Evolutionary conservation across 1,140 invertebrate species (phyloP).

Genomic region (Drosophila arizonae): DNA sequence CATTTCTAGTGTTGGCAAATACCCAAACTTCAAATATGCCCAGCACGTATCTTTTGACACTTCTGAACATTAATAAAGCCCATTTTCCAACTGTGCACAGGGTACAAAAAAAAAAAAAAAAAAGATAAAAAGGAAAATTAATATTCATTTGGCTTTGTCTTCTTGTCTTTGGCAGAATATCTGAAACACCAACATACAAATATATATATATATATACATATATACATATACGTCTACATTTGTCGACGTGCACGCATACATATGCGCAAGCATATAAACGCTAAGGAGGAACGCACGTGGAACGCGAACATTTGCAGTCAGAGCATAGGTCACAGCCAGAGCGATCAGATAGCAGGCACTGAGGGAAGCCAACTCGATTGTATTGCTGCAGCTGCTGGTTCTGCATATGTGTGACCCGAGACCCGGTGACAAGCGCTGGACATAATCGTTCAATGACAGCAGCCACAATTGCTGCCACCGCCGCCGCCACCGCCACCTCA

Average conservation of each 20-base stretch:
- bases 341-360: neutral
- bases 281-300: slow-evolving; percentile 22
- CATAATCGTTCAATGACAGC: slow-evolving; percentile 71
- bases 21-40: too few relatives aligned
- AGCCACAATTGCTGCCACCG: slow-evolving; percentile 43
- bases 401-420: slow-evolving; percentile 7
- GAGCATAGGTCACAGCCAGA: slow-evolving; percentile 6
- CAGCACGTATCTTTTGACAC: too few relatives aligned
- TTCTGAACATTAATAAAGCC: neutral
- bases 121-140: slow-evolving; percentile 12
- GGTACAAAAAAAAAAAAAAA: neutral
- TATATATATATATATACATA: neutral
- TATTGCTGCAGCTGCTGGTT: slow-evolving; percentile 1
- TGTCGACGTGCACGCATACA: neutral
- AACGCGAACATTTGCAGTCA: neutral
- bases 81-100: neutral
- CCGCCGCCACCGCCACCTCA: slow-evolving; percentile 19
- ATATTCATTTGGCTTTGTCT: slow-evolving; percentile 37
- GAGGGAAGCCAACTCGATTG: slow-evolving; percentile 19
- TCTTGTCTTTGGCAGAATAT: slow-evolving; percentile 35
- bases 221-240: neutral
- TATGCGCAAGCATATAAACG: slow-evolving; percentile 9
- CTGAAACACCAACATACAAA: slow-evolving; percentile 13
- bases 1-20: too few relatives aligned
- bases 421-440: slow-evolving; percentile 13